Percentiles rank a stretch among this genome's conserved stretches.
Conservation (phyloP, 2,113 vertebrate genomes). For the Antechinus stuartii region DNA sequence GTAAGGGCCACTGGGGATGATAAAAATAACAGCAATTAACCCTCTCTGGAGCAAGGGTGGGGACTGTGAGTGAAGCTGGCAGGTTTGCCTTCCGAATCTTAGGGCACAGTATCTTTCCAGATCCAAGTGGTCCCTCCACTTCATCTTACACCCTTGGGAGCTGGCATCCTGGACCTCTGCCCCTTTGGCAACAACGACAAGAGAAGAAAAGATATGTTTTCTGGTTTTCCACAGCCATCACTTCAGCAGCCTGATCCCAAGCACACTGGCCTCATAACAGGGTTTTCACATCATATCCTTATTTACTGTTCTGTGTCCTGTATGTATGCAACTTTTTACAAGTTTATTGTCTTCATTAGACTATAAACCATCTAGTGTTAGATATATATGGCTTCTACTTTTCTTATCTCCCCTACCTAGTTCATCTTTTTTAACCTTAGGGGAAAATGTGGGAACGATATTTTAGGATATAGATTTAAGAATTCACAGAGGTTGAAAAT, state of each 20-base stretch:
- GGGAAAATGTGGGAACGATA: background rate
- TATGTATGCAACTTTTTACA: background rate
- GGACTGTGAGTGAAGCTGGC: background rate
- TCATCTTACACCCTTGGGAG: background rate
- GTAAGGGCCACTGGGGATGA: background rate
- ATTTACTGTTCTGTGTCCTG: background rate
- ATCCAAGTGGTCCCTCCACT: background rate
- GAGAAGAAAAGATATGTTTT: background rate
- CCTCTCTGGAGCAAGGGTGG: background rate
- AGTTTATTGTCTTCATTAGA: background rate
- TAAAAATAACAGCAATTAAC: conserved; percentile 19
- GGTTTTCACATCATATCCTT: background rate
- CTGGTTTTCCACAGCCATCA: background rate
- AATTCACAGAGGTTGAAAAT: background rate
- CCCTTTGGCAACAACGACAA: background rate
- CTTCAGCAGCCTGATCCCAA: background rate
- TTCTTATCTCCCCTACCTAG: background rate
- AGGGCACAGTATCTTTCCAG: background rate
- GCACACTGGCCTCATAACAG: background rate
- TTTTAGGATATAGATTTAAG: background rate
- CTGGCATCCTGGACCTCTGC: background rate
- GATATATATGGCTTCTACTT: background rate
- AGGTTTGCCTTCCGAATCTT: background rate
- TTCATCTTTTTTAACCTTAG: background rate
- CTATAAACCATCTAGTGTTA: background rate